These are phyloP conservation scores for Collichthys lucidus DNA, from an alignment of 2,113 vertebrate genomes.

Conservation along the genomic window DNA sequence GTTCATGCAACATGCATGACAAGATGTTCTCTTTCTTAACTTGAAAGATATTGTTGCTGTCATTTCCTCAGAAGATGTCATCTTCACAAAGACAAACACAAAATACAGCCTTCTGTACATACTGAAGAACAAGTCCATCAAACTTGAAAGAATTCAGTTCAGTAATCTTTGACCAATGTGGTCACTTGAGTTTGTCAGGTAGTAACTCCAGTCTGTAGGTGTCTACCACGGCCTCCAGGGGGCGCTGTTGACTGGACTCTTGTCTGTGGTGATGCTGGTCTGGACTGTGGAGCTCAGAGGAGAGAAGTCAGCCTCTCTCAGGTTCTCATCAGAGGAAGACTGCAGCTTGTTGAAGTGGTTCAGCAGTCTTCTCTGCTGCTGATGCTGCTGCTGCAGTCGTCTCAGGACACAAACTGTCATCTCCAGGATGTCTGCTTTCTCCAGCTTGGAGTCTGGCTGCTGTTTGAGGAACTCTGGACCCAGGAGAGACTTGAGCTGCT, in stretches of 20 bases:
- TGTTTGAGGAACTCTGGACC: too few species aligned
- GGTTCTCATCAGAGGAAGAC: conserved; percentile 40
- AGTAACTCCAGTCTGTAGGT: conserved; percentile 20
- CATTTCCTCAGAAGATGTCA: not conserved
- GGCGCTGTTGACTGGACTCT: conserved; percentile 56
- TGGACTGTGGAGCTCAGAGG: conserved; percentile 19
- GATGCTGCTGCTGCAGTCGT: conserved; percentile 76
- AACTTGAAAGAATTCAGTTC: not conserved
- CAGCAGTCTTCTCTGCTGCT: conserved; percentile 31
- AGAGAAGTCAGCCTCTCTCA: conserved; percentile 40
- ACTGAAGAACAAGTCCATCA: conserved; percentile 7
- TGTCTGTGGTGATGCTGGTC: conserved; percentile 58
- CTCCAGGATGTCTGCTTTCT: too few species aligned
- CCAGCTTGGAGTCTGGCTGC: too few species aligned
- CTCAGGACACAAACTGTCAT: not conserved
- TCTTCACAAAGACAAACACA: not conserved
- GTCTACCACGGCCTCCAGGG: conserved; percentile 80
- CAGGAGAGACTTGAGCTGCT: too few species aligned
- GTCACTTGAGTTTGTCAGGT: conserved; percentile 19
- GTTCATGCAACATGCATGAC: conserved; percentile 40
- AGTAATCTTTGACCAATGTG: conserved; percentile 53
- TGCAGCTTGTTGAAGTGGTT: conserved; percentile 59
- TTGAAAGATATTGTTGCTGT: conserved; percentile 17
- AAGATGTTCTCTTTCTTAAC: conserved; percentile 15
- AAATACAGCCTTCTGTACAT: conserved; percentile 1